phyloP scores from a whole-genome alignment of 1,140 invertebrate species.

The Tetramorium alpestre region DNA sequence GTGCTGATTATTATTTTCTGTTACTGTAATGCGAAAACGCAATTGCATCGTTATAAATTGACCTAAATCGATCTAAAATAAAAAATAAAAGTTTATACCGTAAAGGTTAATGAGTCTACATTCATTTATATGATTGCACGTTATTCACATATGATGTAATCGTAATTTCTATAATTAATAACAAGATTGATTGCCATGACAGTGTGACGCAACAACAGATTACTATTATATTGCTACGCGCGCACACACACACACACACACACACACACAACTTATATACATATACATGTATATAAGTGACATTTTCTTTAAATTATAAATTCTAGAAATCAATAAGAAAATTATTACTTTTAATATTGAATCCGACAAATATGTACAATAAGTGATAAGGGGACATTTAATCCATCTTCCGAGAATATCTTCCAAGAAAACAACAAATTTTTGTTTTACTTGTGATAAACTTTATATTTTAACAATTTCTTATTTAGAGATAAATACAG shows the following conservation, averaged over 20 bases:
- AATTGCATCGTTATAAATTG: conserved; percentile 3
- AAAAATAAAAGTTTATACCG: neutral
- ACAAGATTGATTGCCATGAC: neutral
- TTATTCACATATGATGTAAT: neutral
- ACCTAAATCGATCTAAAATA: neutral
- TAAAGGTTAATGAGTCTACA: neutral
- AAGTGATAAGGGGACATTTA: neutral
- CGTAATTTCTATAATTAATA: neutral
- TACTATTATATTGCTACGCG: neutral
- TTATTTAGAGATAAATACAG: neutral
- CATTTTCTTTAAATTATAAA: neutral
- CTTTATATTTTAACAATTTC: neutral
- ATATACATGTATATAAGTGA: no score
- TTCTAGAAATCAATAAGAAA: neutral
- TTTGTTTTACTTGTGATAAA: neutral
- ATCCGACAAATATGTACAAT: neutral
- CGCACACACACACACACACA: no score
- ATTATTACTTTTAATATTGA: neutral
- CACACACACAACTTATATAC: no score
- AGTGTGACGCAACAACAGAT: neutral
- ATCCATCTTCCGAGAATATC: neutral
- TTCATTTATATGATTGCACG: neutral
- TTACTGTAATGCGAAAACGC: neutral
- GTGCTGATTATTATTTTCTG: neutral
- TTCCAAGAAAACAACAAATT: neutral